Evolutionary conservation across 2,113 vertebrate genomes (phyloP).

Genomic region (Pseudois nayaur): DNA sequence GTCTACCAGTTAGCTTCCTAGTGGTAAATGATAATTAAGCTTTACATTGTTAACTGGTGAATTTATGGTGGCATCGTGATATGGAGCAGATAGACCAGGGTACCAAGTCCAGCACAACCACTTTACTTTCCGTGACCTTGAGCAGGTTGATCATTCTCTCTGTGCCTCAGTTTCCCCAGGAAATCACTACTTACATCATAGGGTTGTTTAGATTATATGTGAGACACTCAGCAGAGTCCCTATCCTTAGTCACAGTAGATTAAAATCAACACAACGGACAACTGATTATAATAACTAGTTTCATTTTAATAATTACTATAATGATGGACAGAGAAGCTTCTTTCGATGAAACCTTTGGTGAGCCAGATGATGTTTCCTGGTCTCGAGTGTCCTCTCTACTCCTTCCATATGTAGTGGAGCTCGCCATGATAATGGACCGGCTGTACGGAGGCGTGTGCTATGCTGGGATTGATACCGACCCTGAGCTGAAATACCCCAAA

Average conservation of each 20-base stretch:
- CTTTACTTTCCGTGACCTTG: not conserved
- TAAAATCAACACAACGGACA: not conserved
- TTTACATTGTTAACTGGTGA: not conserved
- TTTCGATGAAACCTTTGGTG: not conserved
- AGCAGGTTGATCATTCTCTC: not conserved
- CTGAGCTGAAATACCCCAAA: slow-evolving; percentile 99
- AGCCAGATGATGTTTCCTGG: not conserved
- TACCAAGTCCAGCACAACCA: not conserved
- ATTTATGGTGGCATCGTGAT: too few species aligned
- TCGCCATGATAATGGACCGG: slow-evolving; percentile 99
- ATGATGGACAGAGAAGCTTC: not conserved
- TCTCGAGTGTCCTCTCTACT: not conserved
- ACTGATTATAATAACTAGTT: not conserved
- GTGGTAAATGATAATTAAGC: not conserved
- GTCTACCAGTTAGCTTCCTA: not conserved
- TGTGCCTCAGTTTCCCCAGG: not conserved
- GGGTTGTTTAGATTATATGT: not conserved
- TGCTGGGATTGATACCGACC: slow-evolving; percentile 98
- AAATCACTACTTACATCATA: not conserved
- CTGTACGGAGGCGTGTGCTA: slow-evolving; percentile 99
- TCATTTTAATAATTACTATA: not conserved
- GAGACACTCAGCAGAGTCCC: not conserved
- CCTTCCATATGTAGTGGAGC: slow-evolving; percentile 88
- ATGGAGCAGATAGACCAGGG: not conserved
- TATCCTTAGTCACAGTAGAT: not conserved